Evolutionary conservation across 2,797 vertebrate species (phyloP), one percentile per base, ranked within the genome.

Genomic region (Catharus ustulatus): DNA sequence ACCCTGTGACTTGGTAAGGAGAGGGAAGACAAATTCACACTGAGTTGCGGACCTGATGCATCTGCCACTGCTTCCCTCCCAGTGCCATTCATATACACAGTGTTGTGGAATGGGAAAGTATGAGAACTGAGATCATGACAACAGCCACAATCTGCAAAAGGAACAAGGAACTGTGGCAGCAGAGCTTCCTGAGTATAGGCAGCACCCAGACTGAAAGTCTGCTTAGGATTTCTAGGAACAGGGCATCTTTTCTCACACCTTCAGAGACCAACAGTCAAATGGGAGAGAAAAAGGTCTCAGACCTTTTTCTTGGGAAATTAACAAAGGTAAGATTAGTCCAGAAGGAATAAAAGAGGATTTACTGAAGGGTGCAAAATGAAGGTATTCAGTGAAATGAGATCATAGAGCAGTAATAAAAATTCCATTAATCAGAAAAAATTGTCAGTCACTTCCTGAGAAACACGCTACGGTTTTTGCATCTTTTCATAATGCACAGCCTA

Each of bases 401-500:
- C 82, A 86, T 73, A 88, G 51, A 59, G 40, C 34, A 87, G 57
- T 51, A 67, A 89, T 38, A 93, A 89, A 93, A 85, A 58, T 32
- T 61, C 57, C 51, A 67, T 46, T 72, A 79, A 95, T 77, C 52
- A 49, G 38, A 66, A 66, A 62, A 89, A 77, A 90, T 87, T 71
- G 26, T 30, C 24, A 38, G 34, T 61, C 36, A 43, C 90, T 92
- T 95, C 63, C 93, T 72, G 54, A 95, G 68, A 93, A 92, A 86
- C 36, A 66, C 0, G 4, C 66, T 62, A 58, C 0, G 0, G 38
- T 74, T 84, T 87, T 89, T 73, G 73, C 82, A 93, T 87, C 90
- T 96, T 93, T 96, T 67, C 91, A 81, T 90, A 95, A 95, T 67
- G 81, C 84, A 63, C 36, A 76, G 64, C 71, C 94, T 91, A 78